phyloP scores from a whole-genome alignment of 2,888 invertebrate species.

The Cacoxenus indagator region DNA sequence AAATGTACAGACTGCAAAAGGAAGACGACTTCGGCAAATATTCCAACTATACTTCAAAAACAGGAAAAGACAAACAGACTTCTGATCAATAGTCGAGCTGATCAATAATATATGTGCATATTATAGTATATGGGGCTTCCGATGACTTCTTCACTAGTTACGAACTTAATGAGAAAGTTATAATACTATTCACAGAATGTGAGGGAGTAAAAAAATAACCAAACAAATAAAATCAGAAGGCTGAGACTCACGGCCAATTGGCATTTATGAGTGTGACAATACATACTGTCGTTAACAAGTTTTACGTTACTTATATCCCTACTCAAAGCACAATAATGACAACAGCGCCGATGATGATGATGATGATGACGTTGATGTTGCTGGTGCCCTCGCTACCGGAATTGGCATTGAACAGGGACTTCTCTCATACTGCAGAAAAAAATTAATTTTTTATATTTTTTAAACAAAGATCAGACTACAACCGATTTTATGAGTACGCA shows the following conservation, averaged over 20 bases:
- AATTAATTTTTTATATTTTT: slow-evolving; percentile 31
- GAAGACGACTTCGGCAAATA: too few relatives aligned
- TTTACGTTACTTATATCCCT: neutral
- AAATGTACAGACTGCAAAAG: too few relatives aligned
- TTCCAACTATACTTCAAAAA: too few relatives aligned
- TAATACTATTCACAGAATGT: too few relatives aligned
- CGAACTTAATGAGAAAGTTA: too few relatives aligned
- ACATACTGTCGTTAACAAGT: too few relatives aligned
- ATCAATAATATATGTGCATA: too few relatives aligned
- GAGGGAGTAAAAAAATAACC: neutral
- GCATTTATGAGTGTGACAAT: neutral
- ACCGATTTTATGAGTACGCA: slow-evolving; percentile 36
- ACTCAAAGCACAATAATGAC: slow-evolving; percentile 12
- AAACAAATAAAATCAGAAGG: neutral
- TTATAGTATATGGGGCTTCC: too few relatives aligned
- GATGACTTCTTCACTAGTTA: too few relatives aligned
- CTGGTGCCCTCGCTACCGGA: neutral
- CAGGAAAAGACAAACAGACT: too few relatives aligned
- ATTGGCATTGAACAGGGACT: neutral
- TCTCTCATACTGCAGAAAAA: slow-evolving; percentile 32
- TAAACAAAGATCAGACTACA: slow-evolving; percentile 54
- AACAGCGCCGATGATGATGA: neutral
- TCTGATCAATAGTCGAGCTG: too few relatives aligned
- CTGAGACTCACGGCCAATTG: slow-evolving; percentile 1
- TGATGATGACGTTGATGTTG: neutral